A percentile compares a stretch with the other conserved stretches of the same genome.
These are phyloP conservation scores for Diadophis punctatus DNA, from an alignment of 2,113 vertebrate genomes.

Conservation along the genomic window DNA sequence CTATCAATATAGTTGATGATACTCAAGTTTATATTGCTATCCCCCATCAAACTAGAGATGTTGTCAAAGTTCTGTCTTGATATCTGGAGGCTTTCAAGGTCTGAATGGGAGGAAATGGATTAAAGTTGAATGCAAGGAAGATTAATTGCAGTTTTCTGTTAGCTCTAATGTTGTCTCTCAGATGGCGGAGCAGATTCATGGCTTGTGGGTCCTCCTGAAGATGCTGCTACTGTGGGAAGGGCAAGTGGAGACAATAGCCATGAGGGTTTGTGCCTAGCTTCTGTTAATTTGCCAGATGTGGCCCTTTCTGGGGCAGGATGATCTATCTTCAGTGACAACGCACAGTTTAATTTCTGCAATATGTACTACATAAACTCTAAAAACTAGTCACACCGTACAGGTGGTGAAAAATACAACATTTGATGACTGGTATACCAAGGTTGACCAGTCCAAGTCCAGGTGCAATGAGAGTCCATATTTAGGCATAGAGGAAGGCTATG, in stretches of 20 bases:
- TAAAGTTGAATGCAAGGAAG: not conserved
- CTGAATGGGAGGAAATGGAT: not conserved
- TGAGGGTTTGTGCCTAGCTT: not conserved
- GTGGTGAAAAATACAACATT: not conserved
- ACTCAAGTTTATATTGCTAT: not conserved
- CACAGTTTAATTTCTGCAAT: not conserved
- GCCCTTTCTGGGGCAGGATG: not conserved
- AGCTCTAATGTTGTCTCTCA: not conserved
- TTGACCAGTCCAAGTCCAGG: not conserved
- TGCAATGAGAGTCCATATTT: not conserved
- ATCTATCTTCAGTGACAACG: not conserved
- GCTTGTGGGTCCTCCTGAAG: not conserved
- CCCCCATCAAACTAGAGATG: not conserved
- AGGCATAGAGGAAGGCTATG: not conserved
- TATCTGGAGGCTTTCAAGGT: not conserved
- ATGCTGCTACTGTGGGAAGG: not conserved
- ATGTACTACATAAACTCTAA: not conserved
- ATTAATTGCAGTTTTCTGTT: not conserved
- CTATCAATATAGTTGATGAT: not conserved
- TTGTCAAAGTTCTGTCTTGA: not conserved
- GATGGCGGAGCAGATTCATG: not conserved
- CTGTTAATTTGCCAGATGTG: not conserved
- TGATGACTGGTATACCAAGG: not conserved
- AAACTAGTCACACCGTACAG: not conserved
- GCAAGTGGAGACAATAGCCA: not conserved